These are phyloP conservation scores for Halocaridina rubra DNA, from an alignment of 2,888 invertebrate genomes.

Conservation along the genomic window DNA sequence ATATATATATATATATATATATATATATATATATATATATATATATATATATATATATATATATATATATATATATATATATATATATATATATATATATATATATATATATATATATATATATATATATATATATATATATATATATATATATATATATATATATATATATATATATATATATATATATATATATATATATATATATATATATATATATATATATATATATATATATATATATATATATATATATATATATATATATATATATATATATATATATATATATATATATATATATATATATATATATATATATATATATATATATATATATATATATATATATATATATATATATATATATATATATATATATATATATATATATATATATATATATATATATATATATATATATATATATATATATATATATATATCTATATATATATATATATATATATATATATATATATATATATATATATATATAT, in stretches of 20 bases:
- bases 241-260: no score
- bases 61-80: constrained; percentile 14
- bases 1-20: background rate
- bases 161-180: background rate
- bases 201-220: no score
- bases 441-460: background rate
- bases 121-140: constrained; percentile 5
- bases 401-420: background rate
- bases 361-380: background rate
- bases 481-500: background rate
- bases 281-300: no score
- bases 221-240: no score
- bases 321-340: no score
- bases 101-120: background rate
- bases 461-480: background rate
- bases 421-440: background rate
- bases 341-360: background rate
- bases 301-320: no score
- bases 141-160: background rate
- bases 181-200: no score
- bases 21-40: background rate
- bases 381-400: constrained; percentile 2
- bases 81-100: constrained; percentile 2
- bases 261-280: no score
- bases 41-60: background rate